Evolutionary conservation across 1,140 invertebrate species (phyloP).

Genomic region (Heterodera schachtii): DNA sequence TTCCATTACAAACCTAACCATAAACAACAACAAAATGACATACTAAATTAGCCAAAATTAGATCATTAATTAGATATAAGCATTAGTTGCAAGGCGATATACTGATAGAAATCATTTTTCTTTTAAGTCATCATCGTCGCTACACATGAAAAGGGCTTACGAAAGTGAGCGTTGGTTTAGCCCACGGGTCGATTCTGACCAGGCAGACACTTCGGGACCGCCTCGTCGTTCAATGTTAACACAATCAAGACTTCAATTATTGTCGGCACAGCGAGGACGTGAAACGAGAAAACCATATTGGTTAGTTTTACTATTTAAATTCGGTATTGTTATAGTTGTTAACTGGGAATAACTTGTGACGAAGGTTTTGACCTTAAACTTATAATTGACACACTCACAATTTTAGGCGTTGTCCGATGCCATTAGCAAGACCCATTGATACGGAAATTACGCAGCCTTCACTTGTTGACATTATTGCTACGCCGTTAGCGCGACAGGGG

Average conservation of each 20-base stretch:
- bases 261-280: slow-evolving; percentile 26
- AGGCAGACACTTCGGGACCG: slow-evolving; percentile 28
- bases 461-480: not conserved
- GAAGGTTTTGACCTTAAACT: not conserved
- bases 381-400: not conserved
- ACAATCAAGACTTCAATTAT: slow-evolving; percentile 37
- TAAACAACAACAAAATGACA: no score
- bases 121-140: slow-evolving; percentile 27
- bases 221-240: slow-evolving; percentile 41
- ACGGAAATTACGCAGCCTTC: no score
- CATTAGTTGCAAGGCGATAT: not conserved
- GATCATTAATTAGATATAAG: no score
- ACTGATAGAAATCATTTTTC: not conserved
- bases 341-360: no score
- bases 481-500: not conserved
- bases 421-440: not conserved
- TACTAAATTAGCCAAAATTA: no score
- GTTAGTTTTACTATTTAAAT: not conserved
- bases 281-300: slow-evolving; percentile 33
- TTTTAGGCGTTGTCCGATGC: slow-evolving; percentile 20
- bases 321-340: no score
- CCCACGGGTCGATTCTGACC: slow-evolving; percentile 16
- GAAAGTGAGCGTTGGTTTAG: slow-evolving; percentile 34
- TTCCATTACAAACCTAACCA: no score
- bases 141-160: not conserved